Evolutionary conservation across 2,113 vertebrate species (phyloP), one percentile per base, ranked within the genome.

Genomic region (Callipepla californica): DNA sequence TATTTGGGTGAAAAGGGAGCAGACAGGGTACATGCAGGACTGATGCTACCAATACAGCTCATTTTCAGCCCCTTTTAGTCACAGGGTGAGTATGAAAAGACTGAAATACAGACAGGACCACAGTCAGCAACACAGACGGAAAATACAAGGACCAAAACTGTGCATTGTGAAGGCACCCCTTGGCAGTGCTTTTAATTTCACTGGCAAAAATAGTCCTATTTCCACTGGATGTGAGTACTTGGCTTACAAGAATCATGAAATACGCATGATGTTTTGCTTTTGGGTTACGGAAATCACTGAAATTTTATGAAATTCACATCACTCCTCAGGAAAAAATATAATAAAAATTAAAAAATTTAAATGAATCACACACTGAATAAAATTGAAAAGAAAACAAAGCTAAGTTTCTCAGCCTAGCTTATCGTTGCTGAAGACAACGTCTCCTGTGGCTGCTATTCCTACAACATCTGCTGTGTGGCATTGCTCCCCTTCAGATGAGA

Each of bases 381-480:
- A 85, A 30, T 23, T 23, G 81, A 79, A 76, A 95, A 89, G 32
- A 67, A 66, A 88, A 77, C 38, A 74, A 69, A 83, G 28, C 48
- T 85, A 53, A 92, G 38, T 34, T 19, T 69, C 57, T 58, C 45
- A 70, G 62, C 14, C 66, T 45, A 6, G 9, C 23, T 87, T 96
- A 65, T 73, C 61, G 1, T n/a, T 55, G 87, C 62, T 76, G 68
- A 90, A 85, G 55, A 94, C 68, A 26, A 32, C 25, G 82, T 78
- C 85, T 96, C 82, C 76, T 59, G 69, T 75, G 90, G 93, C 76
- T 98, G 98, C 97, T 98, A 97, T 98, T 97, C 98, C 97, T 87
- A 23, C 73, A 95, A 50, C 69, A 92, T 96, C 97, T 98, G 98
- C 98, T 98, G 97, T 98, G 98, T 98, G 98, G 98, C 98, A 97